Conservation (phyloP, 2,797 vertebrate genomes). For the Onychomys arenicola region DNA sequence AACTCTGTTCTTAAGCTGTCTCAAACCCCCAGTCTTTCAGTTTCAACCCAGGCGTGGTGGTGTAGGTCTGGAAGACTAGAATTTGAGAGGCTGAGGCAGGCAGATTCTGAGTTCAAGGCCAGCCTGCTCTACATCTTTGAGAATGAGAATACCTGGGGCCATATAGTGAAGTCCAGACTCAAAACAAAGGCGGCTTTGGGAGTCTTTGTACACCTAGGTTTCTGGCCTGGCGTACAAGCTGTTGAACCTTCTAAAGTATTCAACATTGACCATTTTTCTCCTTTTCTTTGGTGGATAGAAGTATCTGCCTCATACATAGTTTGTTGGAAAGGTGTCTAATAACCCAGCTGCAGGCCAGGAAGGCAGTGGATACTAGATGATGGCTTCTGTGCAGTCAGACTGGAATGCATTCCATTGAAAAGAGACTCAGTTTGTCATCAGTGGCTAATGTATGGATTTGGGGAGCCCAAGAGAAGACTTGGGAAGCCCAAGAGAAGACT, state of each 20-base stretch:
- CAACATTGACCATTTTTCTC: not conserved
- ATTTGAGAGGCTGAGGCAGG: not conserved
- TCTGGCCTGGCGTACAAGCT: not conserved
- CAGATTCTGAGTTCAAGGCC: not conserved
- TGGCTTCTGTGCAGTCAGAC: not conserved
- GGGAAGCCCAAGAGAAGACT: not conserved
- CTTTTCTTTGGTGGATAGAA: not conserved
- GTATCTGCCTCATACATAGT: not conserved
- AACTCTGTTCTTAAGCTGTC: not conserved
- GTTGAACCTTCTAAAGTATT: conserved; percentile 23
- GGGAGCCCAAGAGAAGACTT: not conserved
- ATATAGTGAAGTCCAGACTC: not conserved
- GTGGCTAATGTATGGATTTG: not conserved
- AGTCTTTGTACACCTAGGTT: not conserved
- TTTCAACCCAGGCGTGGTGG: not conserved
- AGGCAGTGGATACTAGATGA: not conserved
- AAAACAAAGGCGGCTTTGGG: not conserved
- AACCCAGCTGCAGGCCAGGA: not conserved
- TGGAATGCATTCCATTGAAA: not conserved
- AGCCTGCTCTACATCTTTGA: not conserved
- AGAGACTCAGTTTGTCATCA: not conserved
- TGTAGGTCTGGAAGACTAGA: not conserved
- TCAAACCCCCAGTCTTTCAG: not conserved
- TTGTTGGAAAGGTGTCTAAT: not conserved
- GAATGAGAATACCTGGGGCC: not conserved